Conservation (phyloP, 2,888 invertebrate species). For the Lysandra bellargus region DNA sequence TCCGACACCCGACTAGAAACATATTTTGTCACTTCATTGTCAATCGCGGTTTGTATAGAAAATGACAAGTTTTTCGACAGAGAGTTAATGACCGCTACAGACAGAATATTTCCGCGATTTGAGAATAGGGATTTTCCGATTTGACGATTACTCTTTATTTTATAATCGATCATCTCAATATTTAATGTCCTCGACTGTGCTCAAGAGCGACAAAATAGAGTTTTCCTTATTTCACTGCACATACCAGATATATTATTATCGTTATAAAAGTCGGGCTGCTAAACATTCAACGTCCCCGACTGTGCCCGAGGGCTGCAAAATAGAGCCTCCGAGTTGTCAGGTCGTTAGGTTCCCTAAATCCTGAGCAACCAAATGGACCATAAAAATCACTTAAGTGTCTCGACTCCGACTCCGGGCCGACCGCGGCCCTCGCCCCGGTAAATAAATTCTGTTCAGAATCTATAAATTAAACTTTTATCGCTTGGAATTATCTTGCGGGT, state of each 20-base stretch:
- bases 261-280: neutral
- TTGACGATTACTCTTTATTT: too few relatives aligned
- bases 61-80: too few relatives aligned
- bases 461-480: neutral
- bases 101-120: too few relatives aligned
- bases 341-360: neutral
- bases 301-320: neutral
- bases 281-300: neutral
- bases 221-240: neutral
- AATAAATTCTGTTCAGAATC: neutral
- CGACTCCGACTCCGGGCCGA: neutral
- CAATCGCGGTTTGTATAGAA: too few relatives aligned
- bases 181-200: too few relatives aligned
- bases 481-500: neutral
- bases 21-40: neutral
- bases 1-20: neutral
- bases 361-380: constrained; percentile 3
- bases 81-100: too few relatives aligned
- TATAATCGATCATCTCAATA: too few relatives aligned
- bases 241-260: neutral
- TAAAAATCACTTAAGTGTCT: constrained; percentile 10
- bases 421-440: neutral
- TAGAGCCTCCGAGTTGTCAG: neutral
- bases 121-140: too few relatives aligned
- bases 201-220: too few relatives aligned